phyloP scores from a whole-genome alignment of 2,888 invertebrate species.

The Acrobeloides nanus region DNA sequence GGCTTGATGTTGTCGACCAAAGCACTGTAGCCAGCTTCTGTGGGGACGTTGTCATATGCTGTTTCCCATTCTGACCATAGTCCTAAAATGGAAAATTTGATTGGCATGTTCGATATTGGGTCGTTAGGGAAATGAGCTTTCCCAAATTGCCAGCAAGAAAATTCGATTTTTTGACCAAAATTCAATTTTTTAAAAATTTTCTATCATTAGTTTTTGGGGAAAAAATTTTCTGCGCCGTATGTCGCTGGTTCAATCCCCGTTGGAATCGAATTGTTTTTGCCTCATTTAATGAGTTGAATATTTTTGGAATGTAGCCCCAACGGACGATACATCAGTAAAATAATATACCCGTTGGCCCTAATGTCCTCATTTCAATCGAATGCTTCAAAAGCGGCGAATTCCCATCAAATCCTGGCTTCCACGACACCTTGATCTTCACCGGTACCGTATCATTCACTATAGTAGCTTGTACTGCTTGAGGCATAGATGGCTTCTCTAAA shows the following conservation, averaged over 20 bases:
- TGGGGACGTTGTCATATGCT: conserved; percentile 68
- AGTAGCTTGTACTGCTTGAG: conserved; percentile 75
- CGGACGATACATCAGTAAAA: too few relatives aligned
- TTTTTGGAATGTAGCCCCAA: too few relatives aligned
- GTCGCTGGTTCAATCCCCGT: too few relatives aligned
- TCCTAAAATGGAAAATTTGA: conserved; percentile 9
- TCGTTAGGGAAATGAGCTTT: too few relatives aligned
- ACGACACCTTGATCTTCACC: conserved; percentile 74
- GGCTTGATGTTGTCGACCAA: conserved; percentile 72
- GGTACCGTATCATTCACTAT: conserved; percentile 67
- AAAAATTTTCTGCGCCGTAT: too few relatives aligned
- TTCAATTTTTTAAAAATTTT: too few relatives aligned
- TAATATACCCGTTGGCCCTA: conserved; percentile 59
- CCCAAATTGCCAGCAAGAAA: too few relatives aligned
- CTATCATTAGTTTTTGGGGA: too few relatives aligned
- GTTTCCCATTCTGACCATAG: conserved; percentile 49
- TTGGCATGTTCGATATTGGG: too few relatives aligned
- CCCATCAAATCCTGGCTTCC: conserved; percentile 93
- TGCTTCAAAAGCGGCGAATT: conserved; percentile 88
- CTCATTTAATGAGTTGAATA: too few relatives aligned
- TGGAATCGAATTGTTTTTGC: too few relatives aligned
- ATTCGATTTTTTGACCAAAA: too few relatives aligned
- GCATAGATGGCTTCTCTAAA: conserved; percentile 81
- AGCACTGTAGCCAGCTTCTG: conserved; percentile 35
- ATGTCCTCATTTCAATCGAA: conserved; percentile 80